phyloP scores from a whole-genome alignment of 2,797 vertebrate genomes.

The Acanthis flammea region DNA sequence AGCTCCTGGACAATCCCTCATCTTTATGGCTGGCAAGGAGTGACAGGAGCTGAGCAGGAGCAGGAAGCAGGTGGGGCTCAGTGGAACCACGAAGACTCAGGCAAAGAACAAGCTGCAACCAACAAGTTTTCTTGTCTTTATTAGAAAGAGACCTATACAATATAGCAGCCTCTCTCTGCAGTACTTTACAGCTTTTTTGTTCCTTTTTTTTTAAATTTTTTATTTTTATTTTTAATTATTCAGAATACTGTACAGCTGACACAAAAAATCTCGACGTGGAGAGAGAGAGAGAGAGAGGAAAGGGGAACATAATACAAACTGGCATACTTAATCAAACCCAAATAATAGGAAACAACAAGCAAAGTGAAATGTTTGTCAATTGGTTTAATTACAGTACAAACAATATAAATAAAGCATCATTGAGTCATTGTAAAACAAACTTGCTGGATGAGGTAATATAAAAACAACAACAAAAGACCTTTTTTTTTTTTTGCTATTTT shows the following conservation, averaged over 20 bases:
- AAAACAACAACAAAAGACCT: constrained; percentile 70
- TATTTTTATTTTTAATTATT: constrained; percentile 54
- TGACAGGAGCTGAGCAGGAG: neutral
- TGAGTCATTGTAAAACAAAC: constrained; percentile 75
- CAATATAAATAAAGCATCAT: constrained; percentile 87
- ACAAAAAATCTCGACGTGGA: constrained; percentile 76
- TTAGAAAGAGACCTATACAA: constrained; percentile 93
- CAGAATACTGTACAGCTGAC: constrained; percentile 90
- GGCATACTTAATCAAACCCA: constrained; percentile 77
- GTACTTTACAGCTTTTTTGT: constrained; percentile 81
- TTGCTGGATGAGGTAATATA: constrained; percentile 85
- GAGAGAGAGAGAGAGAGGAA: constrained; percentile 34
- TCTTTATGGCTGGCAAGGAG: constrained; percentile 36
- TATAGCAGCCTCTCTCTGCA: constrained; percentile 80
- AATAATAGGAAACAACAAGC: constrained; percentile 75
- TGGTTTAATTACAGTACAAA: constrained; percentile 81
- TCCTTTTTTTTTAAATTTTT: neutral
- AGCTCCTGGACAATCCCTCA: constrained; percentile 17
- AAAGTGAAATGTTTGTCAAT: constrained; percentile 73
- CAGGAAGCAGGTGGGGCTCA: neutral
- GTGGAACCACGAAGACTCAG: neutral
- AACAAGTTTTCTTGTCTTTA: constrained; percentile 85
- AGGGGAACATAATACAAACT: constrained; percentile 78
- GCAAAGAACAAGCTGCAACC: neutral
- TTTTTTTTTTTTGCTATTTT: neutral